A percentile compares a stretch with the other conserved stretches of the same genome.
Evolutionary conservation across 2,888 invertebrate species (phyloP).

Genomic region (Crematogaster levior): DNA sequence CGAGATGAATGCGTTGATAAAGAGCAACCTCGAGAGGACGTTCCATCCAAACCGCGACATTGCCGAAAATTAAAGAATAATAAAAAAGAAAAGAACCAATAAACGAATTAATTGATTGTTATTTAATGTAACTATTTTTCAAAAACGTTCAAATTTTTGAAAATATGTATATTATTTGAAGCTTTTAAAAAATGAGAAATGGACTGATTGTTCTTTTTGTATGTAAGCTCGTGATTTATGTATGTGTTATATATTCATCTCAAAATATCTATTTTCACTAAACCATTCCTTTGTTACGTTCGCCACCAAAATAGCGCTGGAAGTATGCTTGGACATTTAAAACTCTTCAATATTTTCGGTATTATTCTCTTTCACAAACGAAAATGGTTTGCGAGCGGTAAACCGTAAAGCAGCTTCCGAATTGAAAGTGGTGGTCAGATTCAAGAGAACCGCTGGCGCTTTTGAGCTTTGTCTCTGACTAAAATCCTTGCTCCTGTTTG

Average conservation of each 20-base stretch:
- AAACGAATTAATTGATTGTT: not conserved
- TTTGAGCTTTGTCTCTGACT: constrained; percentile 42
- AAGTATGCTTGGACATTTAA: not conserved
- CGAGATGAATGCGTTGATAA: constrained; percentile 42
- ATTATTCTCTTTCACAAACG: constrained; percentile 34
- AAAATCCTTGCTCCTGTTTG: constrained; percentile 31
- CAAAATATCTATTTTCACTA: not conserved
- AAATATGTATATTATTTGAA: not conserved
- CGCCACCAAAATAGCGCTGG: not conserved
- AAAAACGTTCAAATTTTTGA: not conserved
- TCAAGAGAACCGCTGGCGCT: constrained; percentile 32
- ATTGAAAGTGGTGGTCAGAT: constrained; percentile 41
- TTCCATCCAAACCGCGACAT: not conserved
- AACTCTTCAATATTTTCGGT: constrained; percentile 23
- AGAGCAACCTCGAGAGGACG: not conserved
- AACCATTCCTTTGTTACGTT: constrained; percentile 5
- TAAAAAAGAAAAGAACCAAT: not conserved
- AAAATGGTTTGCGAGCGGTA: constrained; percentile 32
- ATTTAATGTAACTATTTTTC: not conserved
- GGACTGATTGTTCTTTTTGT: not conserved
- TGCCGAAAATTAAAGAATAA: not conserved
- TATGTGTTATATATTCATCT: not conserved
- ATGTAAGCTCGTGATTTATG: not conserved
- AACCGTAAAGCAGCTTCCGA: constrained; percentile 48
- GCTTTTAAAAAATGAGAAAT: not conserved